Evolutionary conservation across 1,140 invertebrate genomes (phyloP), one percentile per base, ranked within the genome.

Genomic region (Schmidtea mediterranea): DNA sequence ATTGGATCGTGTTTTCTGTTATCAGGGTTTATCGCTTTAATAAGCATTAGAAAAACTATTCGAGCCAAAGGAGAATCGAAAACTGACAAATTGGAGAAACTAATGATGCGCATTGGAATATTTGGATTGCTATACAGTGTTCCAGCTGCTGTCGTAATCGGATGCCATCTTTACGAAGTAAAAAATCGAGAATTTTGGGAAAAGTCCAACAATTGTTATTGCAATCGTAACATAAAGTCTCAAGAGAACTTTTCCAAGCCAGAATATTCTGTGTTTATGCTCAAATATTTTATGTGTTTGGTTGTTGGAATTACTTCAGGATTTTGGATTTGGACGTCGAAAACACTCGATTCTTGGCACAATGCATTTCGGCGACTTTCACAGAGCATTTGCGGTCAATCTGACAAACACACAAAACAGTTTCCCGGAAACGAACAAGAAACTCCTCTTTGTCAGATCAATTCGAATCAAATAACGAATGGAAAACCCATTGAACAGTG

Each of bases 31-130:
- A 77, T 92, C 5, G 90, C 86, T 1, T 71, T 97, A 0, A 89
- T 90, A 61, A 74, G 82, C 24, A 92, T 94, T 55, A 75, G 87
- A 40, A 87, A 80, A 10, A 80, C 89, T 1, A 87, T 90, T 76
- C 90, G 90, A 55, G 60, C 59, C 72, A 65, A 58, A 51, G 81
- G 62, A 21, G 82, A 67, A 76, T 57, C 55, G 8, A 82, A 87
- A 63, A 90, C 86, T 0, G 83, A 89, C 59, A 94, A 94, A 68
- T 67, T 95, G 37, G 87, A 94, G 62, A 86, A 89, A 56, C 70
- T 95, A 2, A 95, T 97, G 87, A 81, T 94, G 52, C 74, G 87
- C 38, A 95, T 95, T 55, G 86, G 86, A 2, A 78, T 66, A 8
- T 65, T 63, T 51, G 76, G 76, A 59, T 80, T 95, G 0, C 70